Evolutionary conservation across 2,113 vertebrate genomes (phyloP).

Genomic region (Pelmatolapia mariae): DNA sequence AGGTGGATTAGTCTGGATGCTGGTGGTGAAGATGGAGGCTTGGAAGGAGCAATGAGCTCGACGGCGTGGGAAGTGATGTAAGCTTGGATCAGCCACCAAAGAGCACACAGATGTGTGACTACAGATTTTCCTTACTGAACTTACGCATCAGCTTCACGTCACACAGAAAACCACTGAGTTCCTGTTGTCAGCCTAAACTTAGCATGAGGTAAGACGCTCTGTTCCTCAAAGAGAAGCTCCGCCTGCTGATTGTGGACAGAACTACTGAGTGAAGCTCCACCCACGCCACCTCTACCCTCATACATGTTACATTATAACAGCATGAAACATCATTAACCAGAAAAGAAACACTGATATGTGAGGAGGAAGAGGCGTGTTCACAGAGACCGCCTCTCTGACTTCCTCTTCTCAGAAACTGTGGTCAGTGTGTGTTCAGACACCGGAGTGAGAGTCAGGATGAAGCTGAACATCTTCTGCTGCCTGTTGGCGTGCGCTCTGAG

Average conservation of each 20-base stretch:
- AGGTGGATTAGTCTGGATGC: too few species aligned
- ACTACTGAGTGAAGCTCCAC: background rate
- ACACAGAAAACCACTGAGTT: background rate
- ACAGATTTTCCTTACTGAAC: too few species aligned
- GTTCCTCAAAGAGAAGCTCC: background rate
- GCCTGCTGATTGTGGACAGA: background rate
- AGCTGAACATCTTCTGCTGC: background rate
- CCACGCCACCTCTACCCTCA: rapidly evolving
- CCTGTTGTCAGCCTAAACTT: background rate
- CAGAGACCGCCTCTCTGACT: background rate
- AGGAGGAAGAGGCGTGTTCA: background rate
- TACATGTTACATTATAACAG: too few species aligned
- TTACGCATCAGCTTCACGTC: background rate
- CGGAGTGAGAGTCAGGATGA: background rate
- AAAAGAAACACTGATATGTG: background rate
- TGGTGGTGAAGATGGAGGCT: too few species aligned
- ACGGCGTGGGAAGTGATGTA: too few species aligned
- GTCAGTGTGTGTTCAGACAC: background rate
- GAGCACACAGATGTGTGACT: too few species aligned
- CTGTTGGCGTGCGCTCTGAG: background rate
- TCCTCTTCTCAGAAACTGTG: background rate
- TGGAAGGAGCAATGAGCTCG: too few species aligned
- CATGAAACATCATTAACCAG: background rate
- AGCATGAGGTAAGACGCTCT: background rate
- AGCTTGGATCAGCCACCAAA: too few species aligned